Evolutionary conservation across 2,113 vertebrate genomes (phyloP).

Genomic region (Sclerurus mexicanus): DNA sequence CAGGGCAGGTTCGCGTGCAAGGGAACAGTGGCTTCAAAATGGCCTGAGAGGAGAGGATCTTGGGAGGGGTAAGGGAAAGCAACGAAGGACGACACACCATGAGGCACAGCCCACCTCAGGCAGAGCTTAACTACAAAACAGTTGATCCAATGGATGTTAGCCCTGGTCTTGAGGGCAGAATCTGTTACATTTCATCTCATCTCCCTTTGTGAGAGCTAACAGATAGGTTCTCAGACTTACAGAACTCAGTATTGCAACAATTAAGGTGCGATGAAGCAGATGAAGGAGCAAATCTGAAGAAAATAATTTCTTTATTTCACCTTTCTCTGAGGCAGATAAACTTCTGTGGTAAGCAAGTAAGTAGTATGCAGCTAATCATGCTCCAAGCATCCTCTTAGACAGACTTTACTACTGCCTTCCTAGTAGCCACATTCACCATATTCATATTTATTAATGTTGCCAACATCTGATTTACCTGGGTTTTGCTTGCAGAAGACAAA

Average conservation of each 20-base stretch:
- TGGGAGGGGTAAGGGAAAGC: not conserved
- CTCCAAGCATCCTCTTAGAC: not conserved
- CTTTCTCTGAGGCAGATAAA: not conserved
- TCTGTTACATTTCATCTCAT: not conserved
- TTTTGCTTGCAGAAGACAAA: not conserved
- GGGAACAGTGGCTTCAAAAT: not conserved
- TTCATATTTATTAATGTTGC: not conserved
- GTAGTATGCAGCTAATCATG: not conserved
- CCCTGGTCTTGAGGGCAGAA: not conserved
- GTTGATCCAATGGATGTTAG: not conserved
- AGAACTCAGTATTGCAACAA: not conserved
- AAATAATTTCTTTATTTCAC: not conserved
- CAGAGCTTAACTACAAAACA: not conserved
- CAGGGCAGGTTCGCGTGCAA: not conserved
- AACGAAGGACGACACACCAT: fast-evolving
- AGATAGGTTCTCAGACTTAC: not conserved
- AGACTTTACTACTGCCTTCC: not conserved
- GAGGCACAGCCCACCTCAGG: not conserved
- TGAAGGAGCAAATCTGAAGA: not conserved
- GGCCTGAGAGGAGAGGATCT: too few relatives aligned
- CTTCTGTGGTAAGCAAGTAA: not conserved
- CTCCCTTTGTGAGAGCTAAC: fast-evolving
- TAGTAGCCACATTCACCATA: not conserved
- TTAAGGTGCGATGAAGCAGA: not conserved
- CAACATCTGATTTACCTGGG: not conserved